Percentiles rank a stretch among this genome's conserved stretches.
phyloP scores from a whole-genome alignment of 2,888 invertebrate species.

The Meandrusa payeni region DNA sequence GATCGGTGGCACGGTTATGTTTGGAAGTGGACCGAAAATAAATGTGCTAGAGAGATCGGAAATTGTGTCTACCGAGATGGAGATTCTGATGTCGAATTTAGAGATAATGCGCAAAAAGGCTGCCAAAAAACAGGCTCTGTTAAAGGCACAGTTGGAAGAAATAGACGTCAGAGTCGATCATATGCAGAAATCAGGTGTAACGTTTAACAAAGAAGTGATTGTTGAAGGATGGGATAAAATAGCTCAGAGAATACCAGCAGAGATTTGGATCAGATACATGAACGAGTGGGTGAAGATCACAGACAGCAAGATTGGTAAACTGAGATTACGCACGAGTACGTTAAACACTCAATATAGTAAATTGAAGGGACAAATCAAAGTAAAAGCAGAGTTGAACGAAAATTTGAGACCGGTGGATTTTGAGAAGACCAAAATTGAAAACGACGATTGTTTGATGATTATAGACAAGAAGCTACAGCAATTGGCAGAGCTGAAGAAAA shows the following conservation, averaged over 20 bases:
- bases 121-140: slow-evolving; percentile 54
- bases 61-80: slow-evolving; percentile 72
- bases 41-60: slow-evolving; percentile 75
- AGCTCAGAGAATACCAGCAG: slow-evolving; percentile 82
- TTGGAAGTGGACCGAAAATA: slow-evolving; percentile 62
- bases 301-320: slow-evolving; percentile 79
- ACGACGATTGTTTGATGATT: slow-evolving; percentile 65
- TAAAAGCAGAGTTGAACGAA: slow-evolving; percentile 80
- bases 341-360: slow-evolving; percentile 76
- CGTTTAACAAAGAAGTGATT: slow-evolving; percentile 77
- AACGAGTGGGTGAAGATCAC: slow-evolving; percentile 81
- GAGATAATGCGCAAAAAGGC: slow-evolving; percentile 48
- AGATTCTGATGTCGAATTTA: slow-evolving; percentile 54
- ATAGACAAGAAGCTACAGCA: slow-evolving; percentile 79
- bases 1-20: slow-evolving; percentile 52
- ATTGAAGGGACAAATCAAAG: slow-evolving; percentile 73
- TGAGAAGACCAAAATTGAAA: slow-evolving; percentile 83
- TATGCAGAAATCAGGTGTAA: slow-evolving; percentile 62
- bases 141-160: slow-evolving; percentile 80
- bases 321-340: slow-evolving; percentile 79
- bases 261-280: slow-evolving; percentile 81
- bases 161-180: slow-evolving; percentile 72
- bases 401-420: slow-evolving; percentile 82
- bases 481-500: slow-evolving; percentile 78
- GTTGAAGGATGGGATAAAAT: slow-evolving; percentile 77